Evolutionary conservation across 2,797 vertebrate genomes (phyloP), one percentile per base, ranked within the genome.

Genomic region (Sciurus carolinensis): DNA sequence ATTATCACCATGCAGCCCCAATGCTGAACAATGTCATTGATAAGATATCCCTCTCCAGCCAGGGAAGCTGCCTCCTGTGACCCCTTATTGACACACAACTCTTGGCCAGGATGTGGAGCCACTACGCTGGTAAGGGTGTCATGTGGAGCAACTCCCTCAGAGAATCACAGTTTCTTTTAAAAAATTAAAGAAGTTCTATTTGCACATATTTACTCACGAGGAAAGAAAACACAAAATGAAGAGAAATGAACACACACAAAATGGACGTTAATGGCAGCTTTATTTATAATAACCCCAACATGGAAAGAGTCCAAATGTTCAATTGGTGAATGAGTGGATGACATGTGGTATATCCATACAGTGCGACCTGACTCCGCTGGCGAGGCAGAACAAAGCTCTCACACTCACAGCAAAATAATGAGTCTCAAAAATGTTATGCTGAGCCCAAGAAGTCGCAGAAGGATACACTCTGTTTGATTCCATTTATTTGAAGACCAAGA

Each of bases 231-330:
- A 73, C 22, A 57, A n/a, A 85, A 18, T 62, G 59, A 75, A 50
- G 44, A 96, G 82, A 95, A 95, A 86, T 39, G 73, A 94, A 97
- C 89, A 94, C 26, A 33, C 42, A 69, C 22, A 64, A 39, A 85
- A 18, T 62, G 59, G 91, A 72, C 62, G 57, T 80, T 73, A 33
- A 42, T 36, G 54, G 82, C 22, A 39, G 67, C 64, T 93, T 67
- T 85, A 57, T 84, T 90, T 77, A 83, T 79, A 87, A 59, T 81
- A 95, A 72, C 26, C n/a, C 62, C 64, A 0, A 71, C 59, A 72
- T 76, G 57, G 85, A 95, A 94, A 57, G 26, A 28, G 57, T 79
- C 50, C 54, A 90, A 89, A 62, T 0, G 13, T 71, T 54, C 36
- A 24, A 5, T 28, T 17, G 82, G 47, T 66, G 66, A 90, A 24